phyloP scores from a whole-genome alignment of 2,113 vertebrate genomes.

The Ophiodon elongatus region DNA sequence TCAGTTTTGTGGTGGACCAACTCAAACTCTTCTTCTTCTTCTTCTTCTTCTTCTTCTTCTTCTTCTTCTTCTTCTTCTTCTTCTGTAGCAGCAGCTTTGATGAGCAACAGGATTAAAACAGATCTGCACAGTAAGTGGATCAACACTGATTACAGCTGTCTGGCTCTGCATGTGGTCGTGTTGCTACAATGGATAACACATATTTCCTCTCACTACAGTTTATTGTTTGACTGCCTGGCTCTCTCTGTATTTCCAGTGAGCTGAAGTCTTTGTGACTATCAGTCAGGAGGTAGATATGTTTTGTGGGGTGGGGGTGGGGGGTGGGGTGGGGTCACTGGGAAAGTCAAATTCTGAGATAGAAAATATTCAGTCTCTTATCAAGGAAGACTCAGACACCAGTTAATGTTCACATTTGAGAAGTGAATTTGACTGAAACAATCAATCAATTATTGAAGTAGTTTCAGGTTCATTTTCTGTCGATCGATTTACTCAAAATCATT shows the following conservation, averaged over 20 bases:
- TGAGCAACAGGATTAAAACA: slow-evolving; percentile 75
- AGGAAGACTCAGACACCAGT: background rate
- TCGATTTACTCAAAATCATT: background rate
- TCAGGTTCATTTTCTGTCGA: background rate
- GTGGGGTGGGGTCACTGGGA: too few species aligned
- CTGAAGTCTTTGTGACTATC: background rate
- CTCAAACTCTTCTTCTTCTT: background rate
- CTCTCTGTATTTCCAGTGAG: background rate
- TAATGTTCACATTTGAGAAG: background rate
- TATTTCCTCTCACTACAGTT: background rate
- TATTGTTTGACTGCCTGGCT: background rate
- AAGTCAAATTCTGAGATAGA: background rate
- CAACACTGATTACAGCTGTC: slow-evolving; percentile 25
- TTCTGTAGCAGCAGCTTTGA: slow-evolving; percentile 31
- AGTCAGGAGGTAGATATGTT: background rate
- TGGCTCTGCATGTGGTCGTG: background rate
- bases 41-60: background rate
- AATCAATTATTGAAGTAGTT: background rate
- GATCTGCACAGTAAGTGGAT: slow-evolving; percentile 42
- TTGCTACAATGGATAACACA: background rate
- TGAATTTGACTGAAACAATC: background rate
- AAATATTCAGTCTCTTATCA: background rate
- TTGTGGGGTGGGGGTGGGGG: too few species aligned
- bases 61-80: background rate
- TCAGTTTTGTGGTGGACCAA: background rate